phyloP scores from a whole-genome alignment of 2,113 vertebrate genomes.

The Cinclus mexicanus region DNA sequence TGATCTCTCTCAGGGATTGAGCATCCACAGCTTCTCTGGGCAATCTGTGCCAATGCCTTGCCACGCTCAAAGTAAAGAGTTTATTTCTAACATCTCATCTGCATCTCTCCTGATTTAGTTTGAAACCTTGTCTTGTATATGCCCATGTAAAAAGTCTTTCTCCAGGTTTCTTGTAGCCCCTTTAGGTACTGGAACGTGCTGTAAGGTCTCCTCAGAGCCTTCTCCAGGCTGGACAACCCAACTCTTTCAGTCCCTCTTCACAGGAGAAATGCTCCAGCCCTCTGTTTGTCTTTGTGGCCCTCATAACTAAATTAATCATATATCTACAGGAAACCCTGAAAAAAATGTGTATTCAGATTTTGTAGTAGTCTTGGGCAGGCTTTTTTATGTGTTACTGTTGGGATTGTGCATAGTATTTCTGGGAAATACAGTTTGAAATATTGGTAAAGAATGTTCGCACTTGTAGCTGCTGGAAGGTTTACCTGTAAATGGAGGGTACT shows the following conservation, averaged over 20 bases:
- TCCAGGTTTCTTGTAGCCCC: neutral
- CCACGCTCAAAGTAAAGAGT: neutral
- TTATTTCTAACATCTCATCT: neutral
- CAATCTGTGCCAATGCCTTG: accelerated
- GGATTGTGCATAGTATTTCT: neutral
- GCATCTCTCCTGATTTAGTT: neutral
- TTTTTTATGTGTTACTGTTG: neutral
- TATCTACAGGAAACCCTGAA: neutral
- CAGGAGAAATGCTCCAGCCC: neutral
- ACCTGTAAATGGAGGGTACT: neutral
- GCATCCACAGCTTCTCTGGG: neutral
- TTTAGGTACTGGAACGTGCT: neutral
- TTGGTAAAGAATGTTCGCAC: neutral
- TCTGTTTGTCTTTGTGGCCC: neutral
- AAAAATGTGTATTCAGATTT: neutral
- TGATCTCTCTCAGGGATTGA: neutral
- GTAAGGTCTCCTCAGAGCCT: neutral
- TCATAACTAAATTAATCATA: neutral
- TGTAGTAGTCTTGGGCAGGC: neutral
- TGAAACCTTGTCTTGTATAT: neutral
- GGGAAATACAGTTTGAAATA: neutral
- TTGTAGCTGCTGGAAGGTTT: neutral
- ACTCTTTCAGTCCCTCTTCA: neutral
- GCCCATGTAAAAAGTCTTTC: neutral
- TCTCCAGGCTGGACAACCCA: neutral